Conservation (phyloP, 2,888 invertebrate genomes). For the Xanthia icteritia region DNA sequence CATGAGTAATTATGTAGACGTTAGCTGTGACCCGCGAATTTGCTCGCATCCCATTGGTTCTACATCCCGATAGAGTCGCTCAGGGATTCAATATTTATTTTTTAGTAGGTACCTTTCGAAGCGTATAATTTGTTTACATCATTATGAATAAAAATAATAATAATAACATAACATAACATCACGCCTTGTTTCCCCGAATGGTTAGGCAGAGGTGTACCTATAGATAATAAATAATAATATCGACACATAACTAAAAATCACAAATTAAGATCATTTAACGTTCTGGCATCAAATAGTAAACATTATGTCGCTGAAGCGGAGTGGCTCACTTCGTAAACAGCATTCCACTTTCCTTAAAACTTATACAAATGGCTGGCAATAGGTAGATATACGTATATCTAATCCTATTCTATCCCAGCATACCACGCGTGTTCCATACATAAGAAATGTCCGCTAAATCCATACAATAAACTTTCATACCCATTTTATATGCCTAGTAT, state of each 20-base stretch:
- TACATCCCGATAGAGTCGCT: not conserved
- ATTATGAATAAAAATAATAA: not conserved
- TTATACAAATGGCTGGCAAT: slow-evolving; percentile 45
- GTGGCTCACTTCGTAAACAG: slow-evolving; percentile 44
- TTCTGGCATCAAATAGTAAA: not conserved
- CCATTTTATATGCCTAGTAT: slow-evolving; percentile 43
- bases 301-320: slow-evolving; percentile 11
- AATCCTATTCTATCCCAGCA: slow-evolving; percentile 33
- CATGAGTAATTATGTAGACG: slow-evolving; percentile 1
- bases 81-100: not conserved
- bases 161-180: too few species aligned
- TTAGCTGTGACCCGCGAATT: not conserved
- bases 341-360: slow-evolving; percentile 59
- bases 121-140: not conserved
- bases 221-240: not conserved
- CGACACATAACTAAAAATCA: not conserved
- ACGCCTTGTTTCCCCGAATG: too few species aligned
- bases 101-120: not conserved
- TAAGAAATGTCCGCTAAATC: slow-evolving; percentile 44
- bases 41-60: not conserved
- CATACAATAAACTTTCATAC: slow-evolving; percentile 39
- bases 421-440: slow-evolving; percentile 36
- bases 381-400: slow-evolving; percentile 29
- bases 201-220: not conserved
- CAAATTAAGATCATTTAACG: too few species aligned